phyloP scores from a whole-genome alignment of 2,797 vertebrate species.

The Rousettus madagascariensis region DNA sequence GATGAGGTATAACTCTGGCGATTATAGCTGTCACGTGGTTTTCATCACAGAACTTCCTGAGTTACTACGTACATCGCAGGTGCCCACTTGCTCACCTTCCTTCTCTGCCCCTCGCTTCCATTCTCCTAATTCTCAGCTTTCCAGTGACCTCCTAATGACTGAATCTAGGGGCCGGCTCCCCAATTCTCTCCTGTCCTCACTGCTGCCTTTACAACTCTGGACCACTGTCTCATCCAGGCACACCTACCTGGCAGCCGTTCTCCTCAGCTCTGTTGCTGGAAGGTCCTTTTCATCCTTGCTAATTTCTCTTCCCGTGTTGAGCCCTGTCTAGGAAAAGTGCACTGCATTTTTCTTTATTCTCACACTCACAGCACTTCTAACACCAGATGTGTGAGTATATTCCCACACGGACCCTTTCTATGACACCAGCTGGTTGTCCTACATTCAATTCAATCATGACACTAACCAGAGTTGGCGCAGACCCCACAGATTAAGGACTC shows the following conservation, averaged over 20 bases:
- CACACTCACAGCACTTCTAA: not conserved
- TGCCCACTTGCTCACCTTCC: not conserved
- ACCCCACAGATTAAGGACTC: not conserved
- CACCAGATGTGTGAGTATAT: not conserved
- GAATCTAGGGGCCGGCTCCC: not conserved
- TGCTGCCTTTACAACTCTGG: not conserved
- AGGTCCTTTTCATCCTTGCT: not conserved
- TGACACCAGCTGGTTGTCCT: not conserved
- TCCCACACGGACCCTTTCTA: not conserved
- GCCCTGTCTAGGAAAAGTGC: not conserved
- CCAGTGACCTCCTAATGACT: no score
- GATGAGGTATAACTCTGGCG: no score
- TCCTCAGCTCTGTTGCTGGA: no score
- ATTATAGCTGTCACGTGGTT: rapidly evolving
- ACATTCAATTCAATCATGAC: not conserved
- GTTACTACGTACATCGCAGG: rapidly evolving
- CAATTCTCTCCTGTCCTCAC: not conserved
- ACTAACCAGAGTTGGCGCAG: not conserved
- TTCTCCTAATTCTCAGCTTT: not conserved
- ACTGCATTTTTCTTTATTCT: not conserved
- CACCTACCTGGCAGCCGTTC: rapidly evolving
- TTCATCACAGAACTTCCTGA: not conserved
- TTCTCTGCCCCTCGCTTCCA: not conserved
- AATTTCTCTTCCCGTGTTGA: not conserved
- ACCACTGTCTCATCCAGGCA: rapidly evolving